Percentiles rank a stretch among this genome's conserved stretches.
These are phyloP conservation scores for Hypothenemus hampei DNA, from an alignment of 1,140 invertebrate species.

Conservation along the genomic window DNA sequence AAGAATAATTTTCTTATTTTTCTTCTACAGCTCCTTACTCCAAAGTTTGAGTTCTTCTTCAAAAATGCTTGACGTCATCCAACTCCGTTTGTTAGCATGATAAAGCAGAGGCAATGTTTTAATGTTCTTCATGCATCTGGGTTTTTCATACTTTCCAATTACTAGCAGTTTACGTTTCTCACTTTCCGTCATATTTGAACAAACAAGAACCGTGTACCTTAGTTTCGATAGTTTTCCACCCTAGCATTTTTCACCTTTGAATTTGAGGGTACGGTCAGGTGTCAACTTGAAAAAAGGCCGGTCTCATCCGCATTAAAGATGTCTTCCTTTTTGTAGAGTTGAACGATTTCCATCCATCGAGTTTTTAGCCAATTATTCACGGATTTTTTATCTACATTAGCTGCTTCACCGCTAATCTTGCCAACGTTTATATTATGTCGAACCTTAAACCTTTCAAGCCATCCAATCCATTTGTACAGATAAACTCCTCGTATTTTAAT, in stretches of 20 bases:
- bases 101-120: constrained; percentile 38
- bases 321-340: constrained; percentile 31
- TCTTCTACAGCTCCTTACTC: constrained; percentile 16
- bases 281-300: constrained; percentile 43
- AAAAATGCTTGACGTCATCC: constrained; percentile 44
- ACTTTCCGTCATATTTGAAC: neutral
- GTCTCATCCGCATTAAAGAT: constrained; percentile 49
- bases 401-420: constrained; percentile 28
- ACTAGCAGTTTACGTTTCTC: constrained; percentile 42
- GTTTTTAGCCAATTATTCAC: constrained; percentile 9
- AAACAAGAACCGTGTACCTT: constrained; percentile 38
- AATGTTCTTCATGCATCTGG: constrained; percentile 44
- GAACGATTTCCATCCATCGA: constrained; percentile 24
- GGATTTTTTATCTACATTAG: constrained; percentile 9
- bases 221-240: constrained; percentile 45
- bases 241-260: constrained; percentile 39
- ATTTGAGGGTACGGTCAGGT: constrained; percentile 38
- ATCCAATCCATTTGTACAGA: constrained; percentile 13
- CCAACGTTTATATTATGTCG: constrained; percentile 20
- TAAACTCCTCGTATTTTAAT: constrained; percentile 14
- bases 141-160: constrained; percentile 44
- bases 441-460: constrained; percentile 29
- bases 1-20: constrained; percentile 24
- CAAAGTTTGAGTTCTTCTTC: constrained; percentile 10
- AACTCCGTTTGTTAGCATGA: constrained; percentile 42